Evolutionary conservation across 1,140 invertebrate genomes (phyloP).

Genomic region (Apis dorsata): DNA sequence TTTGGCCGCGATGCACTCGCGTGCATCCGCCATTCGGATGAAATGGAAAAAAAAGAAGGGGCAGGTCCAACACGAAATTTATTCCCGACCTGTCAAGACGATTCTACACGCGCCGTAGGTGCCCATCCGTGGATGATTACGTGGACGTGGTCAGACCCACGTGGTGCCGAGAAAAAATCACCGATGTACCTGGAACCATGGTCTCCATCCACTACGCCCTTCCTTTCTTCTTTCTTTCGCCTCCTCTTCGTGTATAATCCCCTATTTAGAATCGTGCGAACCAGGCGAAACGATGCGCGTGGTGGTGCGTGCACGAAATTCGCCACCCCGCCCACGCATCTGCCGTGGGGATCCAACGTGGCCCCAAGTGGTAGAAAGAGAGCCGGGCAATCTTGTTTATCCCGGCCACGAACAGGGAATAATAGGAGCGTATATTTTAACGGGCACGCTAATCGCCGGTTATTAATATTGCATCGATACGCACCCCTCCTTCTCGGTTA

Average conservation of each 20-base stretch:
- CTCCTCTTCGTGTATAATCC: constrained; percentile 8
- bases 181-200: neutral
- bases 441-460: constrained; percentile 64
- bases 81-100: constrained; percentile 65
- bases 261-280: constrained; percentile 39
- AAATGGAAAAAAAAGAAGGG: neutral
- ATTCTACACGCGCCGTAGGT: constrained; percentile 67
- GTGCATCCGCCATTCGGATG: neutral
- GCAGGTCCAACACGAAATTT: constrained; percentile 56
- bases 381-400: constrained; percentile 63
- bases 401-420: constrained; percentile 47
- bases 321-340: constrained; percentile 48
- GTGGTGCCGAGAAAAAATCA: constrained; percentile 33
- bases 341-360: constrained; percentile 19
- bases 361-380: constrained; percentile 32
- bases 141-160: constrained; percentile 31
- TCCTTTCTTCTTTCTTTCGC: neutral
- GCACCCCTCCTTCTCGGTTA: constrained; percentile 48
- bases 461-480: constrained; percentile 75
- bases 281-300: constrained; percentile 35
- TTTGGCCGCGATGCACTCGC: neutral
- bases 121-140: constrained; percentile 60
- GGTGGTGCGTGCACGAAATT: constrained; percentile 63
- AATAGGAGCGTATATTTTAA: constrained; percentile 66
- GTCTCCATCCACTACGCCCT: neutral